Base-by-base conservation (phyloP, 1,140 invertebrate species). In the Achatina immaculata region DNA sequence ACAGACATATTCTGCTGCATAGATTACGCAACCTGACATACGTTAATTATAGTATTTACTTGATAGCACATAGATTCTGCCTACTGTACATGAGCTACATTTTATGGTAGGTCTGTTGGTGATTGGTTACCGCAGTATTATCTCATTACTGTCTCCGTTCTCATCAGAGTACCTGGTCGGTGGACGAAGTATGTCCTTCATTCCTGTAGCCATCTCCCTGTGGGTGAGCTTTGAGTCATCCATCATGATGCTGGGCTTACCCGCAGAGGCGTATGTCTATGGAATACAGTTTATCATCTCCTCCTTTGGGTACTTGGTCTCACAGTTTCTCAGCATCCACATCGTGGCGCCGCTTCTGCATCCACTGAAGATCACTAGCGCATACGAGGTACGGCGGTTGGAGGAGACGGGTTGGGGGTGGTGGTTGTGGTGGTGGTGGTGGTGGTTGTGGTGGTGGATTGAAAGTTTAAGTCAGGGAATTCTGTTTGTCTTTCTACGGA, bases 101-200 rank as follows among this genome's bases (percentile, higher is more conserved):
- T n/a, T n/a, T n/a, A n/a, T n/a, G n/a, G n/a, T n/a, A n/a, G n/a
- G n/a, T n/a, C n/a, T n/a, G n/a, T n/a, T n/a, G n/a, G n/a, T n/a
- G n/a, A n/a, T n/a, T n/a, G n/a, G n/a, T n/a, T n/a, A n/a, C n/a
- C n/a, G n/a, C n/a, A n/a, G n/a, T n/a, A n/a, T n/a, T n/a, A n/a
- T n/a, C n/a, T n/a, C n/a, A n/a, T n/a, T n/a, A n/a, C n/a, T 40
- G 43, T 19, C 34, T 3, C 19, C 24, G 3, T 21, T 51, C 11
- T 31, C 19, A 19, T 43, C 94, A 80, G 95, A 96, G 86, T 96
- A 95, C 86, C 91, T 96, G 24, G 90, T 96, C 6, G 95, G 95
- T 0, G 95, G 96, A 36, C 81, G 87, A 14, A 55, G 83, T 14
- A 87, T 88, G 85, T 73, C 82, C 42, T 84, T 88, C 71, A 77